A percentile compares a stretch with the other conserved stretches of the same genome.
Conservation (phyloP, 1,140 invertebrate genomes). For the Papilio polytes region DNA sequence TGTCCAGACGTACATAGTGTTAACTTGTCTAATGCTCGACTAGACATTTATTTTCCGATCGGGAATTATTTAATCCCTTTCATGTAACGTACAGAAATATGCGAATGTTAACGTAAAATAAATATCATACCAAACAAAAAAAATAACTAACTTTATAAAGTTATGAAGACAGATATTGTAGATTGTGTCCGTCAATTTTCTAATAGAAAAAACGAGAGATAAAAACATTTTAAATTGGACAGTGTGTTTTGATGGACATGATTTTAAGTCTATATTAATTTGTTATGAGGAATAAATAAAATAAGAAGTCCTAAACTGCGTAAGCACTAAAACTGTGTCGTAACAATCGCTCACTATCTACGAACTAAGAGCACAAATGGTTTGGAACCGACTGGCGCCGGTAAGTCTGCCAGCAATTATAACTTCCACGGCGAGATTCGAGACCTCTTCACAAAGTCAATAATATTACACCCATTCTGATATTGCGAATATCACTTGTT, state of each 20-base stretch:
- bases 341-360: neutral
- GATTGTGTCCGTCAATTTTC: neutral
- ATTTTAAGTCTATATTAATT: no score
- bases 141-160: no score
- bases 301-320: neutral
- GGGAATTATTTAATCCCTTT: neutral
- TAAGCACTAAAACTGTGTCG: neutral
- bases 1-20: slow-evolving; percentile 7
- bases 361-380: slow-evolving; percentile 2
- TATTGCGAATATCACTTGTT: slow-evolving; percentile 11
- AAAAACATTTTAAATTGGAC: neutral
- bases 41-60: slow-evolving; percentile 8
- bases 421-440: neutral
- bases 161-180: no score
- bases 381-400: neutral
- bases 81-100: neutral
- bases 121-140: neutral
- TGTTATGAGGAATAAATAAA: no score
- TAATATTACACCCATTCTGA: slow-evolving; percentile 3
- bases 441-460: neutral
- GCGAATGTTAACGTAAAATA: neutral
- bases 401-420: slow-evolving; percentile 19
- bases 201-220: neutral
- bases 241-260: no score
- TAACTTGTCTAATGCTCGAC: slow-evolving; percentile 1